These are phyloP conservation scores for Dendrolimus kikuchii DNA, from an alignment of 1,140 invertebrate genomes.

Conservation along the genomic window DNA sequence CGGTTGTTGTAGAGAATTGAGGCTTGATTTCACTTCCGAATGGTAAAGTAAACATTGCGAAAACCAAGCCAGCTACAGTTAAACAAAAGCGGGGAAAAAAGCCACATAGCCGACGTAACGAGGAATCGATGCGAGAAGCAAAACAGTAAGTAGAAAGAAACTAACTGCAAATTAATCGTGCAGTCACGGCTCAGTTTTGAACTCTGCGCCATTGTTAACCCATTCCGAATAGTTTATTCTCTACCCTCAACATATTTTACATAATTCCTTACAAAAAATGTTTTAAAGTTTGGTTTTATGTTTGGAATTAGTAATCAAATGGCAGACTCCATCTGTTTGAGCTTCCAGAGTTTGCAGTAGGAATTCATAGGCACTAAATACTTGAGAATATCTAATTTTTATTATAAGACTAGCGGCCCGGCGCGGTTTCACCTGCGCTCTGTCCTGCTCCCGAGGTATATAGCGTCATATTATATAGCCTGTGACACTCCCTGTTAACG, in stretches of 20 bases:
- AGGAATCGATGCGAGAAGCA: slow-evolving; percentile 27
- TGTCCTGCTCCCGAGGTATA: too few species aligned
- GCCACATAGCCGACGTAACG: slow-evolving; percentile 21
- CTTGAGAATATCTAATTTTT: too few species aligned
- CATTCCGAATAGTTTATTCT: slow-evolving; percentile 10
- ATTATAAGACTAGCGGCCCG: too few species aligned
- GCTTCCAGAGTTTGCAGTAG: neutral
- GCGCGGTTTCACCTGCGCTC: too few species aligned
- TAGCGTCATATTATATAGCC: too few species aligned
- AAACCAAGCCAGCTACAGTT: slow-evolving; percentile 1
- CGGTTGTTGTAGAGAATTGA: neutral
- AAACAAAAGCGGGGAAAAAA: slow-evolving; percentile 21
- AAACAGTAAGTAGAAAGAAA: slow-evolving; percentile 28
- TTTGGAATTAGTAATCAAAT: neutral
- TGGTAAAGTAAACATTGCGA: slow-evolving; percentile 2
- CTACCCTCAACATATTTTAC: slow-evolving; percentile 3
- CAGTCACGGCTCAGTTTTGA: slow-evolving; percentile 15
- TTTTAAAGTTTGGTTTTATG: neutral
- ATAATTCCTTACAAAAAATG: neutral
- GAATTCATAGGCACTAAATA: neutral
- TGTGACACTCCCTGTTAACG: too few species aligned
- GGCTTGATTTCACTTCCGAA: neutral
- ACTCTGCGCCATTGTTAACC: slow-evolving; percentile 9
- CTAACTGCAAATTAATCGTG: slow-evolving; percentile 32
- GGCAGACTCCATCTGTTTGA: neutral